These are phyloP conservation scores for Eilema griseolum DNA, from an alignment of 2,888 invertebrate species.

Conservation along the genomic window DNA sequence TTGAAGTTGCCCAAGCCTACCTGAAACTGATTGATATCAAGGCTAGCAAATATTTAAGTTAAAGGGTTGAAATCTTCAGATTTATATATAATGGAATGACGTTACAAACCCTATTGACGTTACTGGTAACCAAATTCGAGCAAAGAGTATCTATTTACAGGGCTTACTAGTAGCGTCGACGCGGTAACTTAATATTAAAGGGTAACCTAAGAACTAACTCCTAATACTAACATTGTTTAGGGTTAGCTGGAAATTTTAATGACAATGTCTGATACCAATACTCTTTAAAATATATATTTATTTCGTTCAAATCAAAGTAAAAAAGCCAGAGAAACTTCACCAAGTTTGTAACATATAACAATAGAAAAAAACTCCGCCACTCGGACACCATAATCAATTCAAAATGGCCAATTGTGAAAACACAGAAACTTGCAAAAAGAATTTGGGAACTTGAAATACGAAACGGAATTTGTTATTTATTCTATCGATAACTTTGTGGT, in stretches of 20 bases:
- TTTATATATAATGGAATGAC: too few relatives aligned
- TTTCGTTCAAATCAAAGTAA: conserved; percentile 3
- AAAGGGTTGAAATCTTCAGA: background rate
- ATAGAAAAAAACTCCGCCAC: background rate
- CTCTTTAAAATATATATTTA: background rate
- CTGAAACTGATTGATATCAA: background rate
- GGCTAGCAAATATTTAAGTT: background rate
- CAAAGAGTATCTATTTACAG: too few relatives aligned
- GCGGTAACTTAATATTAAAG: too few relatives aligned
- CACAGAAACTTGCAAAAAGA: background rate
- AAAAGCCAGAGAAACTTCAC: background rate
- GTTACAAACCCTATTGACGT: too few relatives aligned
- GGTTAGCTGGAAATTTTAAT: too few relatives aligned
- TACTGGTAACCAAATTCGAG: too few relatives aligned
- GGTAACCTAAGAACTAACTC: too few relatives aligned
- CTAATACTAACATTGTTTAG: too few relatives aligned
- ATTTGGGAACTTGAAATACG: background rate
- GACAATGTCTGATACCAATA: too few relatives aligned
- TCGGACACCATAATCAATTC: background rate
- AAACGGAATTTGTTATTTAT: conserved; percentile 8
- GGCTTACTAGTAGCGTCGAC: too few relatives aligned
- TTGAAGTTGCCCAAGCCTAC: background rate
- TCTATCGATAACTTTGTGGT: background rate
- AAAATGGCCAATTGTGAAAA: background rate
- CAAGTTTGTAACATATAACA: background rate